These are phyloP conservation scores for Onychostoma macrolepis DNA, from an alignment of 2,113 vertebrate species.

Conservation along the genomic window DNA sequence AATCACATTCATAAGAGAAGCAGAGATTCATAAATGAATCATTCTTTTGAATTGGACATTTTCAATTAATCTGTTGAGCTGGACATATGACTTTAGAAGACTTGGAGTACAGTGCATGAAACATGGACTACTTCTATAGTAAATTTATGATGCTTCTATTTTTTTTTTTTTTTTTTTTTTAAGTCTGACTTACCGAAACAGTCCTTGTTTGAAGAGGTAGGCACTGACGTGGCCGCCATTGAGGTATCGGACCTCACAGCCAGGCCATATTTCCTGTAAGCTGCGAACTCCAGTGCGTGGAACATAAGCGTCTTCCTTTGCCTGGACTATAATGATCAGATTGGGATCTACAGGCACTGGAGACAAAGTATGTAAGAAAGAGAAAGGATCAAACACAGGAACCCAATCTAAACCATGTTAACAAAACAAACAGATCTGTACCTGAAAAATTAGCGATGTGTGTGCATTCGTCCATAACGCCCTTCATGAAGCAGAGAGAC, in stretches of 20 bases:
- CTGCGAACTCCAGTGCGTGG: slow-evolving; percentile 94
- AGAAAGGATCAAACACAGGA: background rate
- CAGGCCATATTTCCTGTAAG: slow-evolving; percentile 96
- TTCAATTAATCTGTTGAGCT: background rate
- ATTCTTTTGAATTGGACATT: background rate
- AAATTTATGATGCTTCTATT: background rate
- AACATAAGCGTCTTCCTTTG: slow-evolving; percentile 94
- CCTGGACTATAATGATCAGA: slow-evolving; percentile 94
- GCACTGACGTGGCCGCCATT: slow-evolving; percentile 95
- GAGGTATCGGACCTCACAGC: slow-evolving; percentile 93
- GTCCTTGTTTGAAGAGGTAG: slow-evolving; percentile 96
- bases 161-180: background rate
- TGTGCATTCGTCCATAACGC: slow-evolving; percentile 98
- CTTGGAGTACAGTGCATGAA: too few species aligned
- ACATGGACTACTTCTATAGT: too few species aligned
- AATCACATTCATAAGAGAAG: background rate
- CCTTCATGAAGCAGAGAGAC: slow-evolving; percentile 96
- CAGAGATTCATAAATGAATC: background rate
- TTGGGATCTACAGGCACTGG: slow-evolving; percentile 94
- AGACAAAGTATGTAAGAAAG: slow-evolving; percentile 37
- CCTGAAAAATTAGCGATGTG: slow-evolving; percentile 98
- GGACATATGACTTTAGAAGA: too few species aligned
- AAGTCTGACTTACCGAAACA: slow-evolving; percentile 86
- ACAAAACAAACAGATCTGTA: slow-evolving; percentile 58
- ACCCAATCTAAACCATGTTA: background rate